These are phyloP conservation scores for Caradrina kadenii DNA, from an alignment of 2,888 invertebrate species.

Conservation along the genomic window DNA sequence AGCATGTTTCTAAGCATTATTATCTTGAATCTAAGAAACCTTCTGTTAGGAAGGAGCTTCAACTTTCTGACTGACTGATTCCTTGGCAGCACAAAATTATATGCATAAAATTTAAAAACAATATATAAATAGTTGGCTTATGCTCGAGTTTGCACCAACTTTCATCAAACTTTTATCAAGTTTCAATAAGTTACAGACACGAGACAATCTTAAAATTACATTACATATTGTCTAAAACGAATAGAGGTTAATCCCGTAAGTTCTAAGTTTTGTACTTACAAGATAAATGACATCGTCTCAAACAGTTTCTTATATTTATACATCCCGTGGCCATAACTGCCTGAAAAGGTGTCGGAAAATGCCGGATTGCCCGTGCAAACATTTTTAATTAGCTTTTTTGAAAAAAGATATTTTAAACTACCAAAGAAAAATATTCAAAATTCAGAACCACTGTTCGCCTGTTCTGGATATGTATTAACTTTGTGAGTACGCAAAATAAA, in stretches of 20 bases:
- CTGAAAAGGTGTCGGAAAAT: conserved; percentile 50
- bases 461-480: neutral
- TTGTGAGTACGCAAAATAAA: neutral
- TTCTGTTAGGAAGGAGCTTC: too few species aligned
- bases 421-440: neutral
- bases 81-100: too few species aligned
- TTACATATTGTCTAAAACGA: neutral
- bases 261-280: conserved; percentile 36
- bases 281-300: conserved; percentile 23
- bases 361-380: conserved; percentile 47
- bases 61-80: too few species aligned
- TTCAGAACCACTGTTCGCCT: neutral
- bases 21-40: too few species aligned
- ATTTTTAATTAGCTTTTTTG: conserved; percentile 27
- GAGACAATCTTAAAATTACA: neutral
- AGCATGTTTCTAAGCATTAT: too few species aligned
- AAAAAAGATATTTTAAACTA: neutral
- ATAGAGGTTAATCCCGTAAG: neutral
- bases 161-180: too few species aligned
- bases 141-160: too few species aligned
- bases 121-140: too few species aligned
- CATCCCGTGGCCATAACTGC: conserved; percentile 40
- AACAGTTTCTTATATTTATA: conserved; percentile 42
- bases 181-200: too few species aligned
- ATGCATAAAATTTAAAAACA: too few species aligned